Conservation (phyloP, 1,140 invertebrate genomes). For the Danaus plexippus region DNA sequence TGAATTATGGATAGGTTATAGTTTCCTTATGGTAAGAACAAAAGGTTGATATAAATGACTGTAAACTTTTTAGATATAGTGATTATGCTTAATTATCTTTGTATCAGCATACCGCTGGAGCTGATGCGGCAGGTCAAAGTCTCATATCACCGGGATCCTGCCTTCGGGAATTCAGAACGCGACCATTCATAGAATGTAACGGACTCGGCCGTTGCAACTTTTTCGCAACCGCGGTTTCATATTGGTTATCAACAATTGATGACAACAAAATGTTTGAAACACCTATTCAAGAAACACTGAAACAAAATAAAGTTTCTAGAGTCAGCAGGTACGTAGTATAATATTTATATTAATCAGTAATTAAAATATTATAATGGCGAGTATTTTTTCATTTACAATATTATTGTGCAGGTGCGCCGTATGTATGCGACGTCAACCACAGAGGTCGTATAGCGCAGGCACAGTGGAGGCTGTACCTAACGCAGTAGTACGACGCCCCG, state of each 20-base stretch:
- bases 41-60: constrained; percentile 1
- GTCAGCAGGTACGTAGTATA: constrained; percentile 78
- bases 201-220: constrained; percentile 92
- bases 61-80: neutral
- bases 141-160: constrained; percentile 94
- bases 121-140: constrained; percentile 91
- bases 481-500: constrained; percentile 30
- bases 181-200: constrained; percentile 93
- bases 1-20: constrained; percentile 90
- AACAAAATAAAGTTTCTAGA: constrained; percentile 83
- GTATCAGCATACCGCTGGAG: constrained; percentile 90
- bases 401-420: constrained; percentile 49
- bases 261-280: constrained; percentile 86
- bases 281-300: constrained; percentile 87
- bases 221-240: constrained; percentile 88
- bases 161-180: constrained; percentile 89
- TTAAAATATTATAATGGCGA: neutral
- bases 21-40: constrained; percentile 89
- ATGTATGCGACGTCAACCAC: constrained; percentile 51
- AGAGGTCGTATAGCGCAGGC: constrained; percentile 14
- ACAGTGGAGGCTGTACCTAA: constrained; percentile 44
- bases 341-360: constrained; percentile 7
- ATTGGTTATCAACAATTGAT: constrained; percentile 91
- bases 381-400: too few relatives aligned
- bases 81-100: neutral